Evolutionary conservation across 2,888 invertebrate genomes (phyloP).

Genomic region (Bombylius discolor): DNA sequence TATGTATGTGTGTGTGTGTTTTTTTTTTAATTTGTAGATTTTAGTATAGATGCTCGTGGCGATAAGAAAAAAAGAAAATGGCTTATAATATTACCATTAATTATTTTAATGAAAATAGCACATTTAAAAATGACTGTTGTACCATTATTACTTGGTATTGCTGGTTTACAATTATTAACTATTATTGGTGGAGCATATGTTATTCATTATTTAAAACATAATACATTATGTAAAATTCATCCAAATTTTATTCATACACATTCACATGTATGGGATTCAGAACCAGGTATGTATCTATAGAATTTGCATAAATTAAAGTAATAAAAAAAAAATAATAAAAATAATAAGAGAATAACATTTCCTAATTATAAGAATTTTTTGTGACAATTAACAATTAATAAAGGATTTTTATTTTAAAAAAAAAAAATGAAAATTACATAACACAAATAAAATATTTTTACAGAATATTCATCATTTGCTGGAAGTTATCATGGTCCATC

Average conservation of each 20-base stretch:
- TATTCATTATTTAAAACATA: conserved; percentile 31
- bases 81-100: conserved; percentile 29
- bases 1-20: no score
- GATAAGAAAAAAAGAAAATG: conserved; percentile 26
- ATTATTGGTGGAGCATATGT: conserved; percentile 30
- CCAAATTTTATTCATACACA: conserved; percentile 32
- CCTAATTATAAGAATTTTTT: not conserved
- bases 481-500: conserved; percentile 20
- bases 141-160: conserved; percentile 25
- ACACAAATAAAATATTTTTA: not conserved
- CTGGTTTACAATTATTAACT: conserved; percentile 28
- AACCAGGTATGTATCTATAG: conserved; percentile 18
- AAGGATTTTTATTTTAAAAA: no score
- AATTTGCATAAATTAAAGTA: not conserved
- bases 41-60: conserved; percentile 8
- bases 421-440: no score
- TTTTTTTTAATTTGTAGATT: not conserved
- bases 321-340: not conserved
- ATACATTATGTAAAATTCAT: conserved; percentile 33
- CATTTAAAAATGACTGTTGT: conserved; percentile 31
- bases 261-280: conserved; percentile 31
- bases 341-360: not conserved
- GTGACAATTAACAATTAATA: no score
- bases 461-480: conserved; percentile 31
- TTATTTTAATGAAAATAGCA: conserved; percentile 32